These are phyloP conservation scores for Papilio polyxenes DNA, from an alignment of 1,140 invertebrate species.

Conservation along the genomic window DNA sequence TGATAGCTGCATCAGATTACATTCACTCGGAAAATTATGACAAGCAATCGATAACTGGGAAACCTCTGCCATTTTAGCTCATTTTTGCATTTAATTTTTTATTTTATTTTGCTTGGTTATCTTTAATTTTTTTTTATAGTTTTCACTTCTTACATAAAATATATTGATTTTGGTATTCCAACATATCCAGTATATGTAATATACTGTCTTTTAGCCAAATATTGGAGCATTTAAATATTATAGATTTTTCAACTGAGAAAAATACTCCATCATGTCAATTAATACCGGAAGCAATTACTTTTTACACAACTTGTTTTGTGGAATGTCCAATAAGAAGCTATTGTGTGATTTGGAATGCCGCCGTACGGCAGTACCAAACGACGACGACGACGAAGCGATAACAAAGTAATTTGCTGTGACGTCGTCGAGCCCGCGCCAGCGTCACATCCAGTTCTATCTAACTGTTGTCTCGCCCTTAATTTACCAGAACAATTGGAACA, in stretches of 20 bases:
- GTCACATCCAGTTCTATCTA: slow-evolving; percentile 41
- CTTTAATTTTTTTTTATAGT: too few species aligned
- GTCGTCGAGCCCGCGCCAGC: slow-evolving; percentile 50
- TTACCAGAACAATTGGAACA: slow-evolving; percentile 44
- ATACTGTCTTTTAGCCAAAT: not conserved
- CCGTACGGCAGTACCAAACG: not conserved
- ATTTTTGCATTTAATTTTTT: too few species aligned
- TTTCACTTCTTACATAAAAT: too few species aligned
- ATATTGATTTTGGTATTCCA: too few species aligned
- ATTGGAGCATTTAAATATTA: not conserved
- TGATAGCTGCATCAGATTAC: too few species aligned
- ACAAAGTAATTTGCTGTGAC: slow-evolving; percentile 37
- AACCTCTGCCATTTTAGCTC: too few species aligned
- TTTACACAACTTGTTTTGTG: not conserved
- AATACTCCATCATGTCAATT: not conserved
- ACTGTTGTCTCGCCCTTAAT: slow-evolving; percentile 52
- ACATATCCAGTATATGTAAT: not conserved
- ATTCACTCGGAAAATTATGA: too few species aligned
- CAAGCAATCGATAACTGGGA: too few species aligned
- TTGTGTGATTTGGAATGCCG: slow-evolving; percentile 29
- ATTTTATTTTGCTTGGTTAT: too few species aligned
- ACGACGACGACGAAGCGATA: not conserved
- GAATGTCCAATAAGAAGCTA: slow-evolving; percentile 34
- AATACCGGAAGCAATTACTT: not conserved
- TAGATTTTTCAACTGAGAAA: not conserved